Percentiles rank a stretch among this genome's conserved stretches.
These are phyloP conservation scores for Anas platyrhynchos DNA, from an alignment of 2,113 vertebrate species.

Conservation along the genomic window DNA sequence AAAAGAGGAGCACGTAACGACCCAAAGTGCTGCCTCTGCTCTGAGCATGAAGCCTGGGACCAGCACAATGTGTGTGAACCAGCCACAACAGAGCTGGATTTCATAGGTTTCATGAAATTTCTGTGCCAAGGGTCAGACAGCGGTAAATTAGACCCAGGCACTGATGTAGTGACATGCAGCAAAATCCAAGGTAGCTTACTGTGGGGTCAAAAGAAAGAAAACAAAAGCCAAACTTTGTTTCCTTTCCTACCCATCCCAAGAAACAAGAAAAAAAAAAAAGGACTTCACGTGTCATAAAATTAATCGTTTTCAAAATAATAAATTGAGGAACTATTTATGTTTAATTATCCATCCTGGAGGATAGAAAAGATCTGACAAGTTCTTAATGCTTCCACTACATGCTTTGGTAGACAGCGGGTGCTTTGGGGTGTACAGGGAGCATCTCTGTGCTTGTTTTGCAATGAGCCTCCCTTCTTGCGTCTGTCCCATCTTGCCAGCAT, in stretches of 20 bases:
- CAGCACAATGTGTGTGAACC: not conserved
- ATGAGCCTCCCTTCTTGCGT: not conserved
- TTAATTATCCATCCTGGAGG: not conserved
- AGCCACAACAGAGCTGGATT: not conserved
- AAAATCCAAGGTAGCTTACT: not conserved
- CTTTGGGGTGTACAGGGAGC: not conserved
- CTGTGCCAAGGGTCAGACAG: not conserved
- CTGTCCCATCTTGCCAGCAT: not conserved
- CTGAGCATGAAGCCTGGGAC: not conserved
- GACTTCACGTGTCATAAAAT: too few species aligned
- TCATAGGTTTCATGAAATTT: not conserved
- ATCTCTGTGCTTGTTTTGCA: not conserved
- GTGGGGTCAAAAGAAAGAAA: not conserved
- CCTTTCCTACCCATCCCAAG: not conserved
- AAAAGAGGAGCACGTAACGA: not conserved
- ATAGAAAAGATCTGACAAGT: not conserved
- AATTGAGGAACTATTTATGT: too few species aligned
- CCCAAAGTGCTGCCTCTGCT: fast-evolving
- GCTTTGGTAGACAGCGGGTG: not conserved
- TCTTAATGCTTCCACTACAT: not conserved
- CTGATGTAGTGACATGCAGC: not conserved
- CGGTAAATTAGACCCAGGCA: not conserved
- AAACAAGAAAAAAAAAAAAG: not conserved
- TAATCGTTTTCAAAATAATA: too few species aligned
- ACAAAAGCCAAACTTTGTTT: not conserved